Base-by-base conservation (phyloP, 1,140 invertebrate species). In the Brachionus koreanus region DNA sequence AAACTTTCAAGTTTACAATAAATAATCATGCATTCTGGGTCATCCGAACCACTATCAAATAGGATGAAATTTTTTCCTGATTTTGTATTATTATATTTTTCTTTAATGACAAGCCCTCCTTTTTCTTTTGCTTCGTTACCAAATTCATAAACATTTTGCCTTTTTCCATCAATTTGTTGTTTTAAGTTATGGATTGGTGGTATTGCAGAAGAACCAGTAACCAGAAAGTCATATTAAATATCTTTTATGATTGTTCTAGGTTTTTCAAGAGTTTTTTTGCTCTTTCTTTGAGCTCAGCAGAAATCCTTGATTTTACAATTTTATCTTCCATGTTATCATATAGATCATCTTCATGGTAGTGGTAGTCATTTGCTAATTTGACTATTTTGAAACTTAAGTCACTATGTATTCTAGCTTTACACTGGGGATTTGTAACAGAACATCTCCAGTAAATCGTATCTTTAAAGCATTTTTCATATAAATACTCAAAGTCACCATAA, bases 211-310 rank as follows among this genome's bases (percentile, higher is more conserved):
- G 67, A 37, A 43, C 29, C 10, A 37, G 16, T 23, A 23, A 74
- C 39, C 25, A 37, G 67, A 16, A 74, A 16, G 16, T 43, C 16
- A n/a, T 16, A 43, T 74, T 43, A 43, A 23, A 16, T 4, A 23
- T 74, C 67, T 43, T 74, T 74, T 23, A 74, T 43, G 23, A 74
- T 74, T 23, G 35, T 74, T 43, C 67, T 74, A 2, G 67, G 67
- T 23, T 74, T 74, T 43, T 74, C 35, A 19, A 23, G 29, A 16
- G 67, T 23, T 16, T 43, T 43, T 16, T 43, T 3, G 67, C 67
- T 43, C 39, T 74, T 67, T 33, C 16, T 74, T 42, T 74, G 2
- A 74, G 25, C 33, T 67, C 63, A 33, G 25, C 35, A 35, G 63
- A n/a, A 67, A 67, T 37, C 2, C 35, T 67, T 12, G 29, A 67